Evolutionary conservation across 2,888 invertebrate species (phyloP).

Genomic region (Tortrix viridana): DNA sequence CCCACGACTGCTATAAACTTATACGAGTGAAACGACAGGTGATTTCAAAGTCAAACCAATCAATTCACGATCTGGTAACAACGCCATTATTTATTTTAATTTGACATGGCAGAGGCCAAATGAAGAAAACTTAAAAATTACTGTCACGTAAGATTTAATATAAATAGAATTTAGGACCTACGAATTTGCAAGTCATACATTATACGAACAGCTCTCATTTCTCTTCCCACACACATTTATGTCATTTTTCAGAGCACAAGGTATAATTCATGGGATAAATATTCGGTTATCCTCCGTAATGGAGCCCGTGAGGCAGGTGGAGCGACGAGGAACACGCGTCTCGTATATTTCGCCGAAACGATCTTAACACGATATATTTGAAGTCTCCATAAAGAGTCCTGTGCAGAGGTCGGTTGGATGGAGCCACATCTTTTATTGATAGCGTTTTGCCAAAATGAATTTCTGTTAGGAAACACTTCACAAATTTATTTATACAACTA

Average conservation of each 20-base stretch:
- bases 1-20: slow-evolving; percentile 45
- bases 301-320: slow-evolving; percentile 45
- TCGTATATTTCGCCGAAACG: slow-evolving; percentile 55
- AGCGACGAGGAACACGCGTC: slow-evolving; percentile 42
- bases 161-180: background rate
- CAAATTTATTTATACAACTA: slow-evolving; percentile 39
- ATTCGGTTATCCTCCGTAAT: slow-evolving; percentile 44
- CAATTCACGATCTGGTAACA: slow-evolving; percentile 6
- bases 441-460: slow-evolving; percentile 52
- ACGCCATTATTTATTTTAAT: background rate
- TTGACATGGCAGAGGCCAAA: background rate
- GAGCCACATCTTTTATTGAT: slow-evolving; percentile 66
- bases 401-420: slow-evolving; percentile 52
- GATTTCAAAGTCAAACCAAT: slow-evolving; percentile 47
- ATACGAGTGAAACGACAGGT: slow-evolving; percentile 58
- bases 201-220: slow-evolving; percentile 9
- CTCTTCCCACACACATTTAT: slow-evolving; percentile 24
- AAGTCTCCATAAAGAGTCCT: slow-evolving; percentile 57
- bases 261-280: slow-evolving; percentile 48
- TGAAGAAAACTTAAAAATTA: background rate
- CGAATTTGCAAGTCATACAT: too few relatives aligned
- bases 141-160: slow-evolving; percentile 2
- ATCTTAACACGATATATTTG: slow-evolving; percentile 56
- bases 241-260: slow-evolving; percentile 37
- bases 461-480: slow-evolving; percentile 49